A percentile compares a stretch with the other conserved stretches of the same genome.
Conservation (phyloP, 2,797 vertebrate species). For the Emys orbicularis region DNA sequence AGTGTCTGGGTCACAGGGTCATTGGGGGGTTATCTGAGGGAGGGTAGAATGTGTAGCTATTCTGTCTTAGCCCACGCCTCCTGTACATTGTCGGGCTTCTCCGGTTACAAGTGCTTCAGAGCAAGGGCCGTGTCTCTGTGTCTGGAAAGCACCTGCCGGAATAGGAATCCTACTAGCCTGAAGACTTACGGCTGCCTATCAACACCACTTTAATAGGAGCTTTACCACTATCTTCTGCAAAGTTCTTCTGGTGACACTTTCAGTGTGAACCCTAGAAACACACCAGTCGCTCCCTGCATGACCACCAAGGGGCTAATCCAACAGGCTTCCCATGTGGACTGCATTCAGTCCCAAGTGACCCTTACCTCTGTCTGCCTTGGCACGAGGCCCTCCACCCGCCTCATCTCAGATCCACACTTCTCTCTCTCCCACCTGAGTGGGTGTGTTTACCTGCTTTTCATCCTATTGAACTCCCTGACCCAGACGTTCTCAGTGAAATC, state of each 20-base stretch:
- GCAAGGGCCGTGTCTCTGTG: background rate
- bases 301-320: background rate
- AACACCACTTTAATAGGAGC: background rate
- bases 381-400: background rate
- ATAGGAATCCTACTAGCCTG: background rate
- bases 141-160: background rate
- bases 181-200: background rate
- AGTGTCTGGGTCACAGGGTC: background rate
- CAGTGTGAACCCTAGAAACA: background rate
- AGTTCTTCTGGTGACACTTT: background rate
- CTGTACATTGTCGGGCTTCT: background rate
- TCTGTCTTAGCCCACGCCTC: background rate
- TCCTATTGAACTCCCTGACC: background rate
- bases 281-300: background rate
- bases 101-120: background rate
- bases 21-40: background rate
- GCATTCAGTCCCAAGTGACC: background rate
- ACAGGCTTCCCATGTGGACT: background rate
- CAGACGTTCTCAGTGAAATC: background rate
- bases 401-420: background rate
- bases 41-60: no score
- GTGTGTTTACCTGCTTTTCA: background rate
- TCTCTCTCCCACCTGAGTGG: background rate
- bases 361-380: background rate
- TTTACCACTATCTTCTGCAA: background rate